Evolutionary conservation across 1,140 invertebrate species (phyloP).

Genomic region (Heliconius himera): DNA sequence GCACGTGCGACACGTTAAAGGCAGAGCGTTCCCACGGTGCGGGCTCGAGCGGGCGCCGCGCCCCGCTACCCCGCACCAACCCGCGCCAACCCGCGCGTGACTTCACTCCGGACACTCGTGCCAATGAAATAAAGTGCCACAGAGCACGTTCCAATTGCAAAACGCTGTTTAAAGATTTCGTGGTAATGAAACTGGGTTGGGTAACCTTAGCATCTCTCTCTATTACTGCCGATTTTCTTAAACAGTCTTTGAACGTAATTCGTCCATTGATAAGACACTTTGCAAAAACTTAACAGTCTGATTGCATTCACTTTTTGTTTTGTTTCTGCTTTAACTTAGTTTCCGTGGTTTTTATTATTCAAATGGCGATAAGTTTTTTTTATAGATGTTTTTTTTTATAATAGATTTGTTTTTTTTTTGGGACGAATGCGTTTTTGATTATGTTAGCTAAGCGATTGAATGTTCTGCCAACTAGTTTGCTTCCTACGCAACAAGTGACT

Average conservation of each 20-base stretch:
- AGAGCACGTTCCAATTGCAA: constrained; percentile 77
- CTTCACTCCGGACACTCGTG: constrained; percentile 73
- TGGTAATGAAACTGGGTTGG: constrained; percentile 59
- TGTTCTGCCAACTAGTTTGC: constrained; percentile 26
- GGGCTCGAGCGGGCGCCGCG: constrained; percentile 55
- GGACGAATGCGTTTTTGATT: constrained; percentile 28
- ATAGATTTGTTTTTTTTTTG: background rate
- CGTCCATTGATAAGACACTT: constrained; percentile 30
- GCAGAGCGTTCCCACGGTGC: constrained; percentile 79
- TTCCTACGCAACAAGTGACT: constrained; percentile 17
- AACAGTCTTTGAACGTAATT: constrained; percentile 26
- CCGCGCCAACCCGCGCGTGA: constrained; percentile 62
- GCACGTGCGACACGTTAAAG: constrained; percentile 80
- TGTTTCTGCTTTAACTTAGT: background rate
- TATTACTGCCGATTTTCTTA: constrained; percentile 15
- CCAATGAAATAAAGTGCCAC: constrained; percentile 75
- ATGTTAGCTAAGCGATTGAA: constrained; percentile 19
- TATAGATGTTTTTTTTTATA: too few relatives aligned
- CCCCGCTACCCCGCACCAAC: constrained; percentile 27
- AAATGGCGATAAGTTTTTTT: constrained; percentile 20
- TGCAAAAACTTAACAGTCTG: constrained; percentile 22
- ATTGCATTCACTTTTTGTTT: constrained; percentile 26
- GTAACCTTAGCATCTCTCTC: constrained; percentile 20
- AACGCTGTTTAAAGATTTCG: constrained; percentile 58
- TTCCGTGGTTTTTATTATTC: constrained; percentile 27